A percentile compares a stretch with the other conserved stretches of the same genome.
Evolutionary conservation across 1,140 invertebrate species (phyloP).

Genomic region (Oreohelix idahoensis): DNA sequence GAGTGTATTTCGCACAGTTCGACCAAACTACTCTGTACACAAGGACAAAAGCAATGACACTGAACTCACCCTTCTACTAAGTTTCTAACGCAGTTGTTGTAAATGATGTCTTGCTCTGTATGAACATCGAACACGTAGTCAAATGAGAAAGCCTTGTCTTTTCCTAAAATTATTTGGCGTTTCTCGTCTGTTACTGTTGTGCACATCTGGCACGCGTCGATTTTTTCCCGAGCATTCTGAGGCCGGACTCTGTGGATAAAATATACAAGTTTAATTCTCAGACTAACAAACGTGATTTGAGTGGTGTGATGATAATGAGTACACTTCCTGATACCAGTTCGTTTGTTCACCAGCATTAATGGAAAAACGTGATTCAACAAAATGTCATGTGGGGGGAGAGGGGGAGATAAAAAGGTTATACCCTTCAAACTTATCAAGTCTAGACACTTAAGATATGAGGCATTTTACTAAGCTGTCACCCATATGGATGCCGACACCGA

Average conservation of each 20-base stretch:
- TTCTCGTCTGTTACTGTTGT: conserved; percentile 89
- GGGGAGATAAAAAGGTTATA: too few relatives aligned
- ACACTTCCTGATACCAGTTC: too few relatives aligned
- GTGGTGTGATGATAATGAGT: too few relatives aligned
- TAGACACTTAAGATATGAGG: too few relatives aligned
- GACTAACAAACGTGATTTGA: too few relatives aligned
- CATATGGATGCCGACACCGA: too few relatives aligned
- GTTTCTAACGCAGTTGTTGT: conserved; percentile 82
- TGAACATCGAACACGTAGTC: conserved; percentile 87
- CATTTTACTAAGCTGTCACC: too few relatives aligned
- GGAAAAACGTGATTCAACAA: too few relatives aligned
- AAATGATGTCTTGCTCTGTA: conserved; percentile 83
- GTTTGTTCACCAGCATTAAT: too few relatives aligned
- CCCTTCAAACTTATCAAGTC: too few relatives aligned
- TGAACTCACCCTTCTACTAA: conserved; percentile 78
- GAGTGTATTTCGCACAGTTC: not conserved
- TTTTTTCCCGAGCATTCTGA: conserved; percentile 90
- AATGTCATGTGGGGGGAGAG: too few relatives aligned
- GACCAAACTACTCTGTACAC: not conserved
- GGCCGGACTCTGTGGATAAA: conserved; percentile 86
- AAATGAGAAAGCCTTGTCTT: conserved; percentile 85
- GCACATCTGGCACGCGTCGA: conserved; percentile 95
- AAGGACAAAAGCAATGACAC: not conserved
- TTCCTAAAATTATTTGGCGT: conserved; percentile 71
- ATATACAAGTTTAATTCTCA: conserved; percentile 28